Conservation (phyloP, 1,140 invertebrate species). For the Lanistes nyassanus region DNA sequence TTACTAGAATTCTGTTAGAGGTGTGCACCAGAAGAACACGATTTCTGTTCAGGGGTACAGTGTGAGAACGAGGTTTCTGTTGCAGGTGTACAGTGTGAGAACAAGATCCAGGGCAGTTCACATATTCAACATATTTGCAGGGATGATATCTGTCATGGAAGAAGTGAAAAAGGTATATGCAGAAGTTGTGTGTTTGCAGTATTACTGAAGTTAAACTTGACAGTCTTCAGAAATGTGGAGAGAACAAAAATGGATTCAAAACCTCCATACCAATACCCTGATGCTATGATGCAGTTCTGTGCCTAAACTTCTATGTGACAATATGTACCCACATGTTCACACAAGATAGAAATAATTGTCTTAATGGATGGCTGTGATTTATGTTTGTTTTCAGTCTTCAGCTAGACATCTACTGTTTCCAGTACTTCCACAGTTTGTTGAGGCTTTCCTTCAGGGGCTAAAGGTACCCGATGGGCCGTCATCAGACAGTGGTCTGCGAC, state of each 20-base stretch:
- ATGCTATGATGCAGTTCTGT: too few relatives aligned
- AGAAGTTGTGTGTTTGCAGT: too few relatives aligned
- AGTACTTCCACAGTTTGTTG: slow-evolving; percentile 77
- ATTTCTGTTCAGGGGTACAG: not conserved
- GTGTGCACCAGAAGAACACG: not conserved
- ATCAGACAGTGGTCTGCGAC: slow-evolving; percentile 77
- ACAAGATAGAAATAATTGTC: too few relatives aligned
- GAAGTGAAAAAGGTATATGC: slow-evolving; percentile 70
- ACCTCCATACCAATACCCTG: too few relatives aligned
- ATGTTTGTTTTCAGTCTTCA: slow-evolving; percentile 56
- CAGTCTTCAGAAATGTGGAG: too few relatives aligned
- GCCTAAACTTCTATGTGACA: too few relatives aligned
- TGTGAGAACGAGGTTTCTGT: slow-evolving; percentile 31
- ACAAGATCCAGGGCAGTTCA: slow-evolving; percentile 75
- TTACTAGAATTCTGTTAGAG: not conserved
- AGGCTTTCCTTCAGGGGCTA: slow-evolving; percentile 76
- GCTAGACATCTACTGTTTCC: slow-evolving; percentile 74
- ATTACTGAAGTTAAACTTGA: too few relatives aligned
- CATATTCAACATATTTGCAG: slow-evolving; percentile 75
- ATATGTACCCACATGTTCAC: too few relatives aligned
- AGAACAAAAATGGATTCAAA: too few relatives aligned
- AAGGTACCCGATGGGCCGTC: slow-evolving; percentile 72
- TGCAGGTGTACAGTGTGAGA: slow-evolving; percentile 73
- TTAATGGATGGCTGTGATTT: too few relatives aligned
- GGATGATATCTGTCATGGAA: slow-evolving; percentile 72